Evolutionary conservation across 2,113 vertebrate genomes (phyloP).

Genomic region (Rhipidura dahli): DNA sequence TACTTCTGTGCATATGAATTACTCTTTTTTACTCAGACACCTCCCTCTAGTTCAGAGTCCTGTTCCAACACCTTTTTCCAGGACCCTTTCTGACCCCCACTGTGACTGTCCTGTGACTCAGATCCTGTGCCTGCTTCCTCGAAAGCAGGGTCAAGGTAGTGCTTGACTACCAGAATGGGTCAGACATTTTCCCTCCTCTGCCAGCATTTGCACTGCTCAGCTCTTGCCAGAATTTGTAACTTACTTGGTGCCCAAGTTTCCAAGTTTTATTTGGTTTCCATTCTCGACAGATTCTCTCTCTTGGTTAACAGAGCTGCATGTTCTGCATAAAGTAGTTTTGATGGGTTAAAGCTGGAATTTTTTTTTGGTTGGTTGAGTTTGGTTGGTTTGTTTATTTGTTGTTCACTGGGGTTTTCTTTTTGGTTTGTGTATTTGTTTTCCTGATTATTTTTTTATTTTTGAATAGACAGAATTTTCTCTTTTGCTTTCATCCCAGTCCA

Average conservation of each 20-base stretch:
- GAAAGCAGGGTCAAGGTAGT: fast-evolving
- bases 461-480: neutral
- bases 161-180: neutral
- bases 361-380: neutral
- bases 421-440: neutral
- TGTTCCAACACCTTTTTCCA: neutral
- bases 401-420: neutral
- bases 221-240: neutral
- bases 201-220: neutral
- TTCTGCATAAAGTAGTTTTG: neutral
- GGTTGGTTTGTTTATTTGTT: neutral
- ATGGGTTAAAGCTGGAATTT: neutral
- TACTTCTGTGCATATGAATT: neutral
- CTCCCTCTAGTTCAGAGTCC: neutral
- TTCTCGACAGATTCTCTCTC: neutral
- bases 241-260: neutral
- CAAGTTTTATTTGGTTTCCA: neutral
- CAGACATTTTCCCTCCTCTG: neutral
- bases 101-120: neutral
- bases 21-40: neutral
- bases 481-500: neutral
- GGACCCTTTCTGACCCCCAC: neutral
- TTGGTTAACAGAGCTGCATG: neutral
- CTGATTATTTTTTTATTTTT: neutral
- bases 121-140: neutral